Evolutionary conservation across 2,797 vertebrate genomes (phyloP), one percentile per base, ranked within the genome.

Genomic region (Crotalus adamanteus): DNA sequence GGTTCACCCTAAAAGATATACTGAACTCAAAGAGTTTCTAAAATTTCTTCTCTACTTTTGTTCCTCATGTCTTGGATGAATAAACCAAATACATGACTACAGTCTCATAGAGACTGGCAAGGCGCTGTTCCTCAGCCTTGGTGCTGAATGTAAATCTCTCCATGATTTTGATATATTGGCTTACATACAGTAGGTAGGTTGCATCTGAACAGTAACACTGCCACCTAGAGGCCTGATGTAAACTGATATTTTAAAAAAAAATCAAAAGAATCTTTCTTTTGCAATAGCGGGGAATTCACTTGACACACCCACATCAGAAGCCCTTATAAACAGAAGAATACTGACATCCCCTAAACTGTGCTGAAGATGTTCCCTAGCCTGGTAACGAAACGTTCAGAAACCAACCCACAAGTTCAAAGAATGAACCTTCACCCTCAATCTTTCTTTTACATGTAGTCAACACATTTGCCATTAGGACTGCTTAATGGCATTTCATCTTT

Each of bases 141-240:
- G 60, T 93, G 83, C 37, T 87, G 89, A 87, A 93, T 90, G 90
- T 92, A 96, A 95, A 96, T 91, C 94, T 90, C 78, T 13, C 95
- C 90, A 87, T 89, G 88, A 95, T 92, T 69, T 63, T 2, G 0
- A 92, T 86, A 0, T 0, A 78, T 87, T 88, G 83, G 18, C 20
- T 59, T n/a, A 87, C 56, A 37, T 20, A 47, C 47, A 47, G 47
- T 47, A 87, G 26, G 78, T 53, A 87, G 26, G 78, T 89, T 6
- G 28, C n/a, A 95, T 93, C 90, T 60, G 94, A 96, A 97, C 96
- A 95, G 96, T 97, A 97, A 97, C 95, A 97, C 3, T 97, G 97
- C 97, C 98, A 98, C 96, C 97, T 97, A 96, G 95, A 96, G 97
- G 96, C 90, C 65, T n/a, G 14, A 20, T 9, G 20, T 90, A 20